These are phyloP conservation scores for Oligia strigilis DNA, from an alignment of 2,888 invertebrate genomes.

Conservation along the genomic window DNA sequence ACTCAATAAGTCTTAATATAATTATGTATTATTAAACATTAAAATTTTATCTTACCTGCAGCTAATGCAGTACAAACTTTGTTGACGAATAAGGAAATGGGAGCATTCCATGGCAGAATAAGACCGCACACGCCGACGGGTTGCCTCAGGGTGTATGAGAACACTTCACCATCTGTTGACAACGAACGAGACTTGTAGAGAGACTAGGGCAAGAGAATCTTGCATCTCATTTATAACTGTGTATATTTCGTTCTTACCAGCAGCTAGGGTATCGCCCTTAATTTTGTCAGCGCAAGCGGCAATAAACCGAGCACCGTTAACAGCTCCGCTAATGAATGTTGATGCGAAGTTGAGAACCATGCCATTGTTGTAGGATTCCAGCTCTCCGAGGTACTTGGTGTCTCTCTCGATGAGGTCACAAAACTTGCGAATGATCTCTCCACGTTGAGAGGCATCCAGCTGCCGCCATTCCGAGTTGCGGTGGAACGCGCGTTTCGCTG, in stretches of 20 bases:
- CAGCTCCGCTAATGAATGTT: constrained; percentile 87
- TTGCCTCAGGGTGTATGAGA: constrained; percentile 92
- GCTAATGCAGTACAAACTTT: constrained; percentile 95
- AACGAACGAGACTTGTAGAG: background rate
- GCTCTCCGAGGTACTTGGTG: constrained; percentile 95
- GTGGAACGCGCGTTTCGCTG: constrained; percentile 92
- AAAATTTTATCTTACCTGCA: constrained; percentile 69
- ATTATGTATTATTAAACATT: background rate
- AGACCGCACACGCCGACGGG: constrained; percentile 94
- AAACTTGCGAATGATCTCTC: constrained; percentile 92
- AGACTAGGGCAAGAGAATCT: background rate
- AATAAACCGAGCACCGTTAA: constrained; percentile 92
- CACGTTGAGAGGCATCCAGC: constrained; percentile 95
- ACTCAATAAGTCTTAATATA: background rate
- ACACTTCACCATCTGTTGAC: constrained; percentile 92
- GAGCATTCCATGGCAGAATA: constrained; percentile 98
- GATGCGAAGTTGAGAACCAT: constrained; percentile 93
- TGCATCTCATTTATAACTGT: background rate
- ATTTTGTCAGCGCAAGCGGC: constrained; percentile 97
- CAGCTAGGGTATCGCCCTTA: constrained; percentile 93
- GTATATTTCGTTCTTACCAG: constrained; percentile 70
- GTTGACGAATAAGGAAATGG: constrained; percentile 96
- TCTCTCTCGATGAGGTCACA: constrained; percentile 94
- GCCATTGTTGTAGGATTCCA: constrained; percentile 98
- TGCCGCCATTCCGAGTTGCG: constrained; percentile 93